Evolutionary conservation across 2,888 invertebrate species (phyloP).

Genomic region (Calameuta filiformis): DNA sequence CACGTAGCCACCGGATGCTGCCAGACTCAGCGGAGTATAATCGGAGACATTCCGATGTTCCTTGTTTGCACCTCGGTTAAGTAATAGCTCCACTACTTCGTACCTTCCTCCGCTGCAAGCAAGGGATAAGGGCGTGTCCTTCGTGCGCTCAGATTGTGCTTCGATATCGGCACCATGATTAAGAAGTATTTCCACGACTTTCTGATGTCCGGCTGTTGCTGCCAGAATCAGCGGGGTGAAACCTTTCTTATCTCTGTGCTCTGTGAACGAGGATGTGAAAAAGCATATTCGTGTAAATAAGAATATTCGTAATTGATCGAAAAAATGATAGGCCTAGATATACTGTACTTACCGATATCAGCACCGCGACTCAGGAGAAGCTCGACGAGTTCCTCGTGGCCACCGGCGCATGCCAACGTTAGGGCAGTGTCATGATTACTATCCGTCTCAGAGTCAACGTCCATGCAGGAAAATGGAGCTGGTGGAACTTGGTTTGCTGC

Average conservation of each 20-base stretch:
- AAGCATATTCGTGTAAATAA: constrained; percentile 8
- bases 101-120: constrained; percentile 98
- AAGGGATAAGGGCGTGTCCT: constrained; percentile 96
- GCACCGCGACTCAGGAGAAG: constrained; percentile 91
- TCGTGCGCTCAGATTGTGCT: constrained; percentile 98
- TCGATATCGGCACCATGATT: constrained; percentile 97
- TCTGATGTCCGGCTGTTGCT: constrained; percentile 94
- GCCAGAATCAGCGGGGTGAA: constrained; percentile 97
- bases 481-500: constrained; percentile 63
- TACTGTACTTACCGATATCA: constrained; percentile 74
- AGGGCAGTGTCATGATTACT: constrained; percentile 99
- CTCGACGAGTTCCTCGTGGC: constrained; percentile 95
- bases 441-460: constrained; percentile 98
- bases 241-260: constrained; percentile 98
- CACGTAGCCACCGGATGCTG: constrained; percentile 98
- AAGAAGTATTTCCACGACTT: constrained; percentile 91
- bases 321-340: not conserved
- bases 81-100: constrained; percentile 92
- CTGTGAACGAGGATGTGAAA: constrained; percentile 60
- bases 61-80: constrained; percentile 93
- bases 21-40: constrained; percentile 98
- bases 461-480: constrained; percentile 80
- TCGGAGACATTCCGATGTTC: constrained; percentile 99
- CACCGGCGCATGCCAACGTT: constrained; percentile 96
- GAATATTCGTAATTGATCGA: constrained; percentile 6